A percentile compares a stretch with the other conserved stretches of the same genome.
phyloP scores from a whole-genome alignment of 2,888 invertebrate genomes.

The Dorcus hopei region DNA sequence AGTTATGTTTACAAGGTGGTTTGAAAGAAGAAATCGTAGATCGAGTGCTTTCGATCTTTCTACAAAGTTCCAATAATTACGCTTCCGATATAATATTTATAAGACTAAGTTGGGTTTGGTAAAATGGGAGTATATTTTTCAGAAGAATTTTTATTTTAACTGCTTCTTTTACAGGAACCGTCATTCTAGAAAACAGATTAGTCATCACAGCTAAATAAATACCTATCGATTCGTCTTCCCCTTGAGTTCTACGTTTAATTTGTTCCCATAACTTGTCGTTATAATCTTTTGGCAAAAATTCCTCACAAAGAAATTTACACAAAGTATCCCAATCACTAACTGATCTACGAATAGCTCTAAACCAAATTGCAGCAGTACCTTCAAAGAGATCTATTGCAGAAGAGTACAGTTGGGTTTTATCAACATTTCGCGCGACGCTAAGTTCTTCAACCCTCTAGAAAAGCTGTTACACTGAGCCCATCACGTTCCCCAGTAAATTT shows the following conservation, averaged over 20 bases:
- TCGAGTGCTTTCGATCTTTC: no score
- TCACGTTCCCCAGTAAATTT: not conserved
- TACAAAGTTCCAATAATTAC: no score
- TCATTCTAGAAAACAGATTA: not conserved
- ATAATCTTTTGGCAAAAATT: not conserved
- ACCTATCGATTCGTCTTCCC: not conserved
- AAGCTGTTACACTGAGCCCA: not conserved
- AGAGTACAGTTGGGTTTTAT: not conserved
- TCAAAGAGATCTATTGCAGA: not conserved
- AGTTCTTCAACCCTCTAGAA: not conserved
- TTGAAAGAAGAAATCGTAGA: no score
- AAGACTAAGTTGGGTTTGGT: not conserved
- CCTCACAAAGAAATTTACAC: not conserved
- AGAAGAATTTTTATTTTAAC: no score
- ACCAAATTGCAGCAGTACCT: not conserved
- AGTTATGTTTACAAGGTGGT: no score
- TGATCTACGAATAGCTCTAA: not conserved
- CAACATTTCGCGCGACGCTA: not conserved
- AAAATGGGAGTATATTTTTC: not conserved
- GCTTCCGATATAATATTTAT: no score
- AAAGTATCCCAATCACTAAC: not conserved
- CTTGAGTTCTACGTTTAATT: not conserved
- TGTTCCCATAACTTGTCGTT: slow-evolving; percentile 1
- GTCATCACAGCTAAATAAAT: not conserved
- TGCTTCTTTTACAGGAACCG: not conserved